These are phyloP conservation scores for Ditula angustiorana DNA, from an alignment of 2,888 invertebrate species.

Conservation along the genomic window DNA sequence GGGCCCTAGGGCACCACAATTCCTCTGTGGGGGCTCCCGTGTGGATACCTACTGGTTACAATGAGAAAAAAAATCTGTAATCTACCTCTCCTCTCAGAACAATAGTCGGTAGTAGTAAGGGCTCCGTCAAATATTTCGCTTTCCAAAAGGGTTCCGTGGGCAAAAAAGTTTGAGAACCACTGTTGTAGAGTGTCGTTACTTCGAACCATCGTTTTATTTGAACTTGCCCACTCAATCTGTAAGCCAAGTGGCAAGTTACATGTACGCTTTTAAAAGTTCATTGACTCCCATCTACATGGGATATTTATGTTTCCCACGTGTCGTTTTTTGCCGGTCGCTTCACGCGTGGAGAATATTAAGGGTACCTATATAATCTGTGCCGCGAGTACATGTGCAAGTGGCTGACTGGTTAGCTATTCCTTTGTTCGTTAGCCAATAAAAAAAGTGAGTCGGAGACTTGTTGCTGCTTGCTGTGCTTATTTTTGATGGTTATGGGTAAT, in stretches of 20 bases:
- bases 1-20: too few species aligned
- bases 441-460: constrained; percentile 1
- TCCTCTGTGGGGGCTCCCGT: too few species aligned
- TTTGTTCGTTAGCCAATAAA: constrained; percentile 24
- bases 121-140: too few species aligned
- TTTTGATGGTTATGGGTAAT: neutral
- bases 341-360: constrained; percentile 36
- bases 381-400: constrained; percentile 20
- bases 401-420: constrained; percentile 10
- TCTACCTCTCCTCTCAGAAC: too few species aligned
- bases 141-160: too few species aligned
- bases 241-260: constrained; percentile 21
- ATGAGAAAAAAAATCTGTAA: too few species aligned
- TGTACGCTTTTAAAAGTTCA: constrained; percentile 34
- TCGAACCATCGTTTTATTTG: neutral
- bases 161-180: neutral
- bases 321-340: constrained; percentile 35
- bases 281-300: constrained; percentile 24
- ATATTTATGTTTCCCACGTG: constrained; percentile 37
- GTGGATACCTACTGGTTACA: too few species aligned
- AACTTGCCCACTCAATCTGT: constrained; percentile 1
- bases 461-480: neutral
- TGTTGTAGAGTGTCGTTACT: too few species aligned
- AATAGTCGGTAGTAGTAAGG: too few species aligned
- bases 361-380: constrained; percentile 20